Conservation (phyloP, 2,797 vertebrate genomes). For the Acanthornis magna region DNA sequence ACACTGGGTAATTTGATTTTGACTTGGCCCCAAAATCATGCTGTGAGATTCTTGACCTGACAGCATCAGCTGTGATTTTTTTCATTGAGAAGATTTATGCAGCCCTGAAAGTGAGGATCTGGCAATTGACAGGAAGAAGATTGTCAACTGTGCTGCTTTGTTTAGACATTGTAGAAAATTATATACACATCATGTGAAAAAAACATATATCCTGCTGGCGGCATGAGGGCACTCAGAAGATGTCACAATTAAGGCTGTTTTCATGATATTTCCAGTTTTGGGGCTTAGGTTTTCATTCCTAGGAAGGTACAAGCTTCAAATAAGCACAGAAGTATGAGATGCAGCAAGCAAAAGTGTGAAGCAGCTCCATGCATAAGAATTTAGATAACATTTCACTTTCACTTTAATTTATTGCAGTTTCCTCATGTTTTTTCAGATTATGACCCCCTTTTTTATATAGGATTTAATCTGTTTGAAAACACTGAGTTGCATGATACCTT, state of each 20-base stretch:
- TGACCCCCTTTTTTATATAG: not conserved
- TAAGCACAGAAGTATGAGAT: not conserved
- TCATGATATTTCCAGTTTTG: not conserved
- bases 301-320: not conserved
- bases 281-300: not conserved
- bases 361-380: not conserved
- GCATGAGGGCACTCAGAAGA: not conserved
- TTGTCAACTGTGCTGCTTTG: not conserved
- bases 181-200: not conserved
- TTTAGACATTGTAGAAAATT: not conserved
- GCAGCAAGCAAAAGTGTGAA: not conserved
- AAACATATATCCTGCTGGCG: not conserved
- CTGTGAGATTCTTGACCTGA: slow-evolving; percentile 1
- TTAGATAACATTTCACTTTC: not conserved
- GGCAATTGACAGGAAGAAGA: slow-evolving; percentile 12
- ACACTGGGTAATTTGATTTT: not conserved
- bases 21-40: not conserved
- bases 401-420: not conserved
- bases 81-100: not conserved
- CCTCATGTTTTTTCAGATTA: not conserved
- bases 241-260: not conserved
- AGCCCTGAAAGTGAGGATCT: not conserved
- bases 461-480: not conserved
- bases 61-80: not conserved
- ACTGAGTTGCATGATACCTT: not conserved